These are phyloP conservation scores for Euglossa dilemma DNA, from an alignment of 1,140 invertebrate genomes.

Conservation along the genomic window DNA sequence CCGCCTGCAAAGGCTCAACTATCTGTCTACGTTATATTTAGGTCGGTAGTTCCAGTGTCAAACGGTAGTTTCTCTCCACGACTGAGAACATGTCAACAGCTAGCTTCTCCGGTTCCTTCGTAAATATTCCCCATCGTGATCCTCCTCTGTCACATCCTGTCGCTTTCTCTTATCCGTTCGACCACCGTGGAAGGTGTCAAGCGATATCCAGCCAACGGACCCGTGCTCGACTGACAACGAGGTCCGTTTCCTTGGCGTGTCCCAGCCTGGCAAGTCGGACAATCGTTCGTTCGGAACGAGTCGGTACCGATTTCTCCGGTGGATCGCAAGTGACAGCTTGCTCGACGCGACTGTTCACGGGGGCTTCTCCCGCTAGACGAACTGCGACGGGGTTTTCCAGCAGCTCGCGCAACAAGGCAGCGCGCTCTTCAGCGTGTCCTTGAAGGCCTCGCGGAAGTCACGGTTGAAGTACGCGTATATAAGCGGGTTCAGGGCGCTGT, in stretches of 20 bases:
- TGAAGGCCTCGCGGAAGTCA: constrained; percentile 98
- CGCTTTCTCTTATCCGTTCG: neutral
- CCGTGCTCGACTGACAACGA: neutral
- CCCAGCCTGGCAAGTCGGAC: neutral
- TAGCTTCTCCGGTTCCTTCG: too few relatives aligned
- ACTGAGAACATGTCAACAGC: too few relatives aligned
- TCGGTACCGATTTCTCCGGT: neutral
- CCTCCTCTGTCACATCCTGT: neutral
- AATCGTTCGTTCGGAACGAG: constrained; percentile 5
- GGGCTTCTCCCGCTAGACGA: constrained; percentile 76
- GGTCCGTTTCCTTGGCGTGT: neutral
- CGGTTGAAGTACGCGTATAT: constrained; percentile 99
- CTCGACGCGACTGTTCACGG: constrained; percentile 29
- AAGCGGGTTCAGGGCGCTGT: constrained; percentile 97
- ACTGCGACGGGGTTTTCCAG: constrained; percentile 80
- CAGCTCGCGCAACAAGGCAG: constrained; percentile 88
- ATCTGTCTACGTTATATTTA: too few relatives aligned
- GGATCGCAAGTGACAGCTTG: neutral
- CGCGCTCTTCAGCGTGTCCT: constrained; percentile 93
- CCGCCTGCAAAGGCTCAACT: too few relatives aligned
- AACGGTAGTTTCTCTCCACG: too few relatives aligned
- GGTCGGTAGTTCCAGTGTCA: too few relatives aligned
- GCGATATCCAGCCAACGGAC: neutral
- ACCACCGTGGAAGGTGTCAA: neutral
- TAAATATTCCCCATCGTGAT: neutral